phyloP scores from a whole-genome alignment of 2,888 invertebrate genomes.

The Catocala nupta region DNA sequence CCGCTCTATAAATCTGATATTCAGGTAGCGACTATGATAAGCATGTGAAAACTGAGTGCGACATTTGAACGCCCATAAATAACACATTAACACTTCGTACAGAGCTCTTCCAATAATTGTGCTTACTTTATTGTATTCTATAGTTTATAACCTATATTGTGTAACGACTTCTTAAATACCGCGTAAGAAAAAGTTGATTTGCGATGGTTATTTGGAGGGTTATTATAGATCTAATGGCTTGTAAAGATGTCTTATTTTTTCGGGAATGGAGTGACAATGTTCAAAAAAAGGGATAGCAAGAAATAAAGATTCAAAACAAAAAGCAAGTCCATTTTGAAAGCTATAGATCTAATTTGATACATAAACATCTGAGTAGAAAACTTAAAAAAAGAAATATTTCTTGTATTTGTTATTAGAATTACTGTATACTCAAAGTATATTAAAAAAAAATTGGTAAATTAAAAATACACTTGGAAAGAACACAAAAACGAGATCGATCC shows the following conservation, averaged over 20 bases:
- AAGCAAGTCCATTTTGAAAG: too few relatives aligned
- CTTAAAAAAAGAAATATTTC: too few relatives aligned
- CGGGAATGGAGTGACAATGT: background rate
- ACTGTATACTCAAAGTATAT: too few relatives aligned
- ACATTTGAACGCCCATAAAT: conserved; percentile 80
- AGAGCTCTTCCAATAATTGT: conserved; percentile 71
- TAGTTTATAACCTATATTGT: conserved; percentile 66
- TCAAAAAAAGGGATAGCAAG: background rate
- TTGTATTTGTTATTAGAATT: too few relatives aligned
- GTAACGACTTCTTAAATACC: conserved; percentile 44
- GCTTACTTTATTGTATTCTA: conserved; percentile 67
- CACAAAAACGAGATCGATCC: too few relatives aligned
- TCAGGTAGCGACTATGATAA: conserved; percentile 74
- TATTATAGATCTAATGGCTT: conserved; percentile 6
- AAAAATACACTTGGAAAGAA: too few relatives aligned
- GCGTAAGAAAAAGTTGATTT: conserved; percentile 20
- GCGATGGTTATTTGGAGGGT: conserved; percentile 12
- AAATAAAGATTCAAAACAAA: too few relatives aligned
- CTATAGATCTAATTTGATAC: too few relatives aligned
- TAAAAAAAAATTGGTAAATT: too few relatives aligned
- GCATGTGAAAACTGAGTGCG: conserved; percentile 83
- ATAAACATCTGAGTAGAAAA: too few relatives aligned
- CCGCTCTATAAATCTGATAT: conserved; percentile 63
- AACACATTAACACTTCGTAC: conserved; percentile 84
- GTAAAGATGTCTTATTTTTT: conserved; percentile 2